A percentile compares a stretch with the other conserved stretches of the same genome.
Evolutionary conservation across 2,113 vertebrate genomes (phyloP).

Genomic region (Lethenteron reissneri): DNA sequence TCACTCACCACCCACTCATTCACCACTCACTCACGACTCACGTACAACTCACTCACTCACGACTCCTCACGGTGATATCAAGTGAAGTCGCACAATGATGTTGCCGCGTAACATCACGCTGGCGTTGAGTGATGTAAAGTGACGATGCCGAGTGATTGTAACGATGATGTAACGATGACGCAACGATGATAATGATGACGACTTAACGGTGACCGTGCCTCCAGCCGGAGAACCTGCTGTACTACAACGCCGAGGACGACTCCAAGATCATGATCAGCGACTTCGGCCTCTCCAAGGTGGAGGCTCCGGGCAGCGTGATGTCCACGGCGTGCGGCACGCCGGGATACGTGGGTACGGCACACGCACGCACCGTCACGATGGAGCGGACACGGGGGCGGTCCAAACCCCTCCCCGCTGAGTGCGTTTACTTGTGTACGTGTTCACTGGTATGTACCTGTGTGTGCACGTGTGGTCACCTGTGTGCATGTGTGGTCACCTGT

Average conservation of each 20-base stretch:
- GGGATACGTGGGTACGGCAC: slow-evolving; percentile 65
- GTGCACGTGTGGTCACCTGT: not conserved
- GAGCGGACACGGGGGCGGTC: not conserved
- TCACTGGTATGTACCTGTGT: not conserved
- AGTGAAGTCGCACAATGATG: too few species aligned
- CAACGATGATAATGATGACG: too few species aligned
- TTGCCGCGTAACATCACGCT: too few species aligned
- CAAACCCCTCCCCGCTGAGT: not conserved
- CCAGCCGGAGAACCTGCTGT: slow-evolving; percentile 85
- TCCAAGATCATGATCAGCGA: slow-evolving; percentile 99
- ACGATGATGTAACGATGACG: too few species aligned
- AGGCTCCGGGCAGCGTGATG: slow-evolving; percentile 66
- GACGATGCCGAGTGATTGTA: too few species aligned
- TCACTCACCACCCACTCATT: too few species aligned
- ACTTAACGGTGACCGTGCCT: not conserved
- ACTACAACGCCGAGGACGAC: slow-evolving; percentile 83
- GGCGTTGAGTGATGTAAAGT: too few species aligned
- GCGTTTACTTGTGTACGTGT: not conserved
- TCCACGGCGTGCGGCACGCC: slow-evolving; percentile 79
- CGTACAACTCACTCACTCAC: too few species aligned
- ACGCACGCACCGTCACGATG: not conserved
- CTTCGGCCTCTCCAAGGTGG: slow-evolving; percentile 85
- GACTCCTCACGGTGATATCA: too few species aligned
- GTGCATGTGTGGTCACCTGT: not conserved
- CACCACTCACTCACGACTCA: too few species aligned